Evolutionary conservation across 2,113 vertebrate genomes (phyloP), one percentile per base, ranked within the genome.

Genomic region (Perca flavescens): DNA sequence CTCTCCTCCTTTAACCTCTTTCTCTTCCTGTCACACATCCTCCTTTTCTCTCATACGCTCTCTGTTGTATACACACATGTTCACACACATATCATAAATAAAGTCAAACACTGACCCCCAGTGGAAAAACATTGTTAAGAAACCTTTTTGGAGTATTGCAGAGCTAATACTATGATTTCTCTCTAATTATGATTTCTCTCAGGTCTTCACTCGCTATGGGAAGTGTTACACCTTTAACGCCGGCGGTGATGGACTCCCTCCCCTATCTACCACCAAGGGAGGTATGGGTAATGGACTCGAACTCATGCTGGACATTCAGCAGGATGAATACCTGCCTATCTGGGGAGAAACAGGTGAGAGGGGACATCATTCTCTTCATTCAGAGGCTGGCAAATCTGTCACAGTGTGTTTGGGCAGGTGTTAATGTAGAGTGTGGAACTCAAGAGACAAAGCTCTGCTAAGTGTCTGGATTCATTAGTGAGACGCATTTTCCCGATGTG

Each of bases 181-280:
- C 36, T 54, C 50, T n/a, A n/a, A n/a, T 64, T 2, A 3, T 90
- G 5, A 43, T 92, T 65, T 90, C 61, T 79, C 69, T 71, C 94
- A 99, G 98, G 97, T 99, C 74, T 99, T 99, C 86, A 99, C 98
- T 0, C 95, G 97, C 65, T 99, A 99, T 0, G 98, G 98, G 74
- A 99, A 99, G 86, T 99, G 98, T 91, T 99, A 99, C 94, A 99
- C 97, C 0, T 99, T 99, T 90, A 99, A 99, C 0, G 95, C 97
- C 0, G 97, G 97, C 2, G 95, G 96, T 88, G 95, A 98, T 2
- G 97, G 95, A 77, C 96, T 94, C 31, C 92, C 97, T 0, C 95
- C 96, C 28, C 96, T 96, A 88, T 93, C 98, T 89, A 99, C 97
- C 78, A 96, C 97, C 90, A 99, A 99, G 89, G 98, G 98, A 0